These are phyloP conservation scores for Aphelenchoides besseyi DNA, from an alignment of 1,140 invertebrate species.

Conservation along the genomic window DNA sequence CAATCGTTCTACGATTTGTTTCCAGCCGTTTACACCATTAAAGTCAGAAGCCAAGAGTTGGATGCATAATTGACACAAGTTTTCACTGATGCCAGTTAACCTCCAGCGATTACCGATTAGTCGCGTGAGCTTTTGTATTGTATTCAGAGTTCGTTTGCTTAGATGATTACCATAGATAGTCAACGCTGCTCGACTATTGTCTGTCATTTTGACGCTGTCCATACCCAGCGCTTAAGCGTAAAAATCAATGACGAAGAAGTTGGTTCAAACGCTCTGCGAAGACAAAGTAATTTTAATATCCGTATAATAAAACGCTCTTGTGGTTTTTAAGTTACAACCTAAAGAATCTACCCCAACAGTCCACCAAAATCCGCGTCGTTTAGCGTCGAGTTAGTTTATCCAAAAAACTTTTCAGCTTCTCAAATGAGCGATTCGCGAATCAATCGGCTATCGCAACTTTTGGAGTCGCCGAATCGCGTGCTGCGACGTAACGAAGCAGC, in stretches of 20 bases:
- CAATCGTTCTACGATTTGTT: slow-evolving; percentile 76
- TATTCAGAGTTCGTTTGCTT: slow-evolving; percentile 27
- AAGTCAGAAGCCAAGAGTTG: slow-evolving; percentile 70
- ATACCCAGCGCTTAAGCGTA: too few relatives aligned
- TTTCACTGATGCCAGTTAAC: slow-evolving; percentile 52
- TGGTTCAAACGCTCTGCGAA: too few relatives aligned
- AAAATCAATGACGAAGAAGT: too few relatives aligned
- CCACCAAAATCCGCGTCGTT: too few relatives aligned
- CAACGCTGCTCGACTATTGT: too few relatives aligned
- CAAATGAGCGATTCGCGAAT: slow-evolving; percentile 28
- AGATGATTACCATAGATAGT: slow-evolving; percentile 59
- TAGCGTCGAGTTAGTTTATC: too few relatives aligned
- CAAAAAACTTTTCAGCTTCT: too few relatives aligned
- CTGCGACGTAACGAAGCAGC: slow-evolving; percentile 35
- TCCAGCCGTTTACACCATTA: slow-evolving; percentile 73
- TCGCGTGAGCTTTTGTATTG: slow-evolving; percentile 34
- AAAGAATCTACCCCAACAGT: too few relatives aligned
- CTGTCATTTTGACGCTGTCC: too few relatives aligned
- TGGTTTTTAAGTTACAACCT: too few relatives aligned
- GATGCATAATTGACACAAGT: slow-evolving; percentile 33
- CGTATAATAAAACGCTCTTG: too few relatives aligned
- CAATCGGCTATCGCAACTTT: slow-evolving; percentile 19
- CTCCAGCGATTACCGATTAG: slow-evolving; percentile 54
- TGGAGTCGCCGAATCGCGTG: slow-evolving; percentile 40
- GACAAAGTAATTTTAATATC: too few relatives aligned